Evolutionary conservation across 2,888 invertebrate genomes (phyloP).

Genomic region (Amphipyra berbera): DNA sequence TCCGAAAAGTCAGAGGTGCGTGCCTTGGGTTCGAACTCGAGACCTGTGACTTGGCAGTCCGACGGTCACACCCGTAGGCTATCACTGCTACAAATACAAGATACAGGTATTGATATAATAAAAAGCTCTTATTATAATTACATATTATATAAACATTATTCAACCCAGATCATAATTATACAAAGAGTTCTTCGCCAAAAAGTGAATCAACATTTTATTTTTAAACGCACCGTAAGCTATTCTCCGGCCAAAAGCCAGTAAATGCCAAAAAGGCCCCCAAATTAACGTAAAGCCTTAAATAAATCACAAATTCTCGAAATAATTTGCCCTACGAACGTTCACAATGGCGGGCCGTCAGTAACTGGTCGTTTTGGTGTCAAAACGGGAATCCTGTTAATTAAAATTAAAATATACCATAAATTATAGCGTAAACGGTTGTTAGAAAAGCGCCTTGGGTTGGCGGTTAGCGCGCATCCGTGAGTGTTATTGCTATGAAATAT

Average conservation of each 20-base stretch:
- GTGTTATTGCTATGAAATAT: constrained; percentile 54
- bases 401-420: constrained; percentile 76
- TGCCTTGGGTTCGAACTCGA: too few species aligned
- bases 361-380: constrained; percentile 52
- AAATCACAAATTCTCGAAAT: constrained; percentile 44
- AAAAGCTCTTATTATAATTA: too few species aligned
- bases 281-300: constrained; percentile 34
- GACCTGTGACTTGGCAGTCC: too few species aligned
- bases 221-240: not conserved
- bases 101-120: too few species aligned
- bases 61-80: too few species aligned
- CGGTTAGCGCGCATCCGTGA: constrained; percentile 44
- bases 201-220: constrained; percentile 21
- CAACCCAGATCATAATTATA: not conserved
- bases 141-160: constrained; percentile 3
- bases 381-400: constrained; percentile 69
- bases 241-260: constrained; percentile 5
- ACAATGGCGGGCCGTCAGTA: constrained; percentile 38
- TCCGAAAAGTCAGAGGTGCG: too few species aligned
- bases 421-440: constrained; percentile 65
- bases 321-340: constrained; percentile 30
- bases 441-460: constrained; percentile 36
- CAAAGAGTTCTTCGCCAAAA: constrained; percentile 1
- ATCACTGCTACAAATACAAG: too few species aligned
- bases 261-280: constrained; percentile 18